Evolutionary conservation across 1,140 invertebrate genomes (phyloP).

Genomic region (Idris sp.): DNA sequence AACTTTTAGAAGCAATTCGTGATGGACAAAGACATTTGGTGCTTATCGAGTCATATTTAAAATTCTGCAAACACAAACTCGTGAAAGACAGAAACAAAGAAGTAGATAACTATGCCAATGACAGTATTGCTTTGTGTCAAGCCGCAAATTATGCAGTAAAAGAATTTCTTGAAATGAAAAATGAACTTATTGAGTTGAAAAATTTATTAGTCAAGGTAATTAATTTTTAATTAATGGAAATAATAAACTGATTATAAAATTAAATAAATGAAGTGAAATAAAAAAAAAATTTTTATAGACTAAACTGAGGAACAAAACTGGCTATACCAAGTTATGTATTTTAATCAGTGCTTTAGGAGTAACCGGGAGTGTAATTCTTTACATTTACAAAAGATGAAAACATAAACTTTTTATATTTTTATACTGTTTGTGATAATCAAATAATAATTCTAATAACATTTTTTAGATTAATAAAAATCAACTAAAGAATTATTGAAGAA

Average conservation of each 20-base stretch:
- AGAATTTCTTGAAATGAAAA: constrained; percentile 44
- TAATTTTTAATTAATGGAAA: too few species aligned
- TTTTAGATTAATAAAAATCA: too few species aligned
- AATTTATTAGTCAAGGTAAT: too few species aligned
- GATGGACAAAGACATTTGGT: constrained; percentile 51
- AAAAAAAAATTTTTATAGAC: neutral
- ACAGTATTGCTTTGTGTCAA: constrained; percentile 49
- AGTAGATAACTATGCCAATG: constrained; percentile 45
- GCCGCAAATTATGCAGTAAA: constrained; percentile 28
- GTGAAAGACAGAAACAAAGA: constrained; percentile 41
- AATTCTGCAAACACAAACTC: constrained; percentile 41
- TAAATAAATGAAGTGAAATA: neutral
- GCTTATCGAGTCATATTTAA: constrained; percentile 53
- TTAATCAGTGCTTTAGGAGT: constrained; percentile 46
- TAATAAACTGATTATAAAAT: neutral
- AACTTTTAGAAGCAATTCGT: constrained; percentile 51
- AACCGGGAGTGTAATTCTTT: constrained; percentile 41
- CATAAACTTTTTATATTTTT: neutral
- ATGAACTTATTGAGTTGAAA: constrained; percentile 28
- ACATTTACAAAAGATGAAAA: constrained; percentile 34
- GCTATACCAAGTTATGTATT: constrained; percentile 12
- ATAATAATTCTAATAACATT: too few species aligned
- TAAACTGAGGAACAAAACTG: constrained; percentile 15
- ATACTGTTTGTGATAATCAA: too few species aligned
- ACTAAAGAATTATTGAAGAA: constrained; percentile 68